Evolutionary conservation across 2,113 vertebrate species (phyloP).

Genomic region (Neomonachus schauinslandi): DNA sequence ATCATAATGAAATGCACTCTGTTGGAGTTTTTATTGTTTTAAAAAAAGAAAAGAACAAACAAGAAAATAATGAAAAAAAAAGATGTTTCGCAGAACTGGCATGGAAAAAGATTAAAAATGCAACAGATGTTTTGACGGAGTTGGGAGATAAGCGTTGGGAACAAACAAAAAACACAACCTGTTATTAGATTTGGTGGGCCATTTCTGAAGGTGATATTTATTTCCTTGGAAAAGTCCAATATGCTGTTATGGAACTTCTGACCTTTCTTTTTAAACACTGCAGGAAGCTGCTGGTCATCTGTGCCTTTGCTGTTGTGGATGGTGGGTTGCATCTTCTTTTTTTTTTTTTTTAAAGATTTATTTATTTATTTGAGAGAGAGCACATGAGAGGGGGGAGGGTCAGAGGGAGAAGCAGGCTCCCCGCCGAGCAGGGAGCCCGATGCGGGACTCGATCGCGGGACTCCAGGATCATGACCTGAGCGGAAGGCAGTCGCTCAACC

Average conservation of each 20-base stretch:
- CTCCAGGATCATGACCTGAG: too few relatives aligned
- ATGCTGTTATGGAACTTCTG: background rate
- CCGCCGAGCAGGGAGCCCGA: too few relatives aligned
- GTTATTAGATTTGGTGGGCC: background rate
- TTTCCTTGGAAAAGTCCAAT: background rate
- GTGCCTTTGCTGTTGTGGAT: background rate
- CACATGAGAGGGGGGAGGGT: too few relatives aligned
- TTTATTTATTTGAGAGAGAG: too few relatives aligned
- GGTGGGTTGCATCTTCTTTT: background rate
- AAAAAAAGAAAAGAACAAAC: background rate
- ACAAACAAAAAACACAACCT: background rate
- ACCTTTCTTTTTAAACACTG: background rate
- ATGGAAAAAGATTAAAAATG: background rate
- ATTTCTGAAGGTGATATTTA: conserved; percentile 37
- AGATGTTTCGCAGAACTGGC: background rate
- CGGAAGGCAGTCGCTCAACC: too few relatives aligned
- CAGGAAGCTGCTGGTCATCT: background rate
- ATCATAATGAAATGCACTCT: background rate
- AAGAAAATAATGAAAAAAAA: background rate
- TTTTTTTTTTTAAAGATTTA: too few relatives aligned
- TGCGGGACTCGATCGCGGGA: too few relatives aligned
- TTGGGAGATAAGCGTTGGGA: background rate
- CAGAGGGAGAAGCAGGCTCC: too few relatives aligned
- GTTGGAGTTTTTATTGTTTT: background rate
- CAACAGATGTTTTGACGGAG: background rate